Evolutionary conservation across 1,140 invertebrate genomes (phyloP), one percentile per base, ranked within the genome.

Genomic region (Drosophila pectinifera): DNA sequence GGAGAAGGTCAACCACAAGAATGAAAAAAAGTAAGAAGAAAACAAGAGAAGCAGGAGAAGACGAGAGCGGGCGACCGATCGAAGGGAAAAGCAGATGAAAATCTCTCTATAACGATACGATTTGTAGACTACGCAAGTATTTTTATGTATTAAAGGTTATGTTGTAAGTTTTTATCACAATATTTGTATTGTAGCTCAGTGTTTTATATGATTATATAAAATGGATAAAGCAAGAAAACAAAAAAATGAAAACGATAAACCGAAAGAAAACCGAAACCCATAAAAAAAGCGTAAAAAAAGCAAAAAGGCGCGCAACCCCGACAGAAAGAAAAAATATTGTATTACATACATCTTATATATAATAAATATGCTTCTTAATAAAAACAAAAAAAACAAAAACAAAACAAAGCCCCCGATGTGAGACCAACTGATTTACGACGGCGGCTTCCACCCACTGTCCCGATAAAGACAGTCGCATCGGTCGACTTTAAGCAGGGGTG

Each of bases 181-280:
- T 91, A 91, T 91, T 91, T 91, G 80, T 91, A 91, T 91, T 91
- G 90, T 91, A 91, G 90, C 90, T 91, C 90, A 91, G 90, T 91
- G 90, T 91, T 91, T 91, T 91, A 91, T 91, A 91, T 91, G 86
- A 91, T 86, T 89, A 89, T 86, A 86, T 88, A 88, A 89, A 81
- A 88, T 79, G 80, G 75, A 86, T 86, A 84, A 80, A 76, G 62
- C 34, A 48, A 78, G 68, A 28, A 57, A 62, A 57, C 63, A 68
- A 73, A 59, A 78, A 62, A 85, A 63, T 34, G 48, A 57, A 68
- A 73, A 72, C 24, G 53, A 59, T 62, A 49, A 75, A 64, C 58
- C 45, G 54, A 77, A 76, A 65, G 61, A 73, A 82, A 75, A 62
- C 70, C 58, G 70, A 74, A 72, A 73, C 49, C 81, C 49, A 34